Evolutionary conservation across 2,888 invertebrate species (phyloP).

Genomic region (Saturnia japonica): DNA sequence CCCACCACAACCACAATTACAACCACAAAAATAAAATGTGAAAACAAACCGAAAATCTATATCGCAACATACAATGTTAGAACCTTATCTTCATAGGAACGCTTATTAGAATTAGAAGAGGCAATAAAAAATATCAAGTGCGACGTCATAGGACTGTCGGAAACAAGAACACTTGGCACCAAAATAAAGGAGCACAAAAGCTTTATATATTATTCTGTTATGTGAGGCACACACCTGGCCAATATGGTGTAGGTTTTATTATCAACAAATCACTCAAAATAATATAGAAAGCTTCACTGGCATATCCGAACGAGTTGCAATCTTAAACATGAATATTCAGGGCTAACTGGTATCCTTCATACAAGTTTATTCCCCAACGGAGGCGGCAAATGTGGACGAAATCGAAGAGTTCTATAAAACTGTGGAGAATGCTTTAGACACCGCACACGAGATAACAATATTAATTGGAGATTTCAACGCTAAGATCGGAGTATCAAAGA

Average conservation of each 20-base stretch:
- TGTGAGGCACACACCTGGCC: constrained; percentile 21
- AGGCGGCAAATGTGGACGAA: neutral
- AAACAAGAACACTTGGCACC: constrained; percentile 21
- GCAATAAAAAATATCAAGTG: constrained; percentile 20
- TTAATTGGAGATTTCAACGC: constrained; percentile 13
- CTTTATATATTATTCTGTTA: constrained; percentile 26
- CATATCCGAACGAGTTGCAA: constrained; percentile 24
- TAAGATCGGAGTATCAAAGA: neutral
- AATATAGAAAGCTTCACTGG: constrained; percentile 26
- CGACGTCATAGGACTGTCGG: constrained; percentile 23
- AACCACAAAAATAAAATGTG: too few relatives aligned
- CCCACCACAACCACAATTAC: too few relatives aligned
- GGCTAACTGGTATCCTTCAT: constrained; percentile 19
- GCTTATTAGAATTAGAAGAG: too few relatives aligned
- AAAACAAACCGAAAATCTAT: constrained; percentile 11
- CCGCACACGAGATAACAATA: neutral
- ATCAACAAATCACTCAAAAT: constrained; percentile 24
- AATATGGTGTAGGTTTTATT: constrained; percentile 28
- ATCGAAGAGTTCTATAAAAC: neutral
- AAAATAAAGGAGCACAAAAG: constrained; percentile 25
- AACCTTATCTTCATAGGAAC: too few relatives aligned
- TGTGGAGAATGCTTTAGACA: neutral
- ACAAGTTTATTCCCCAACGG: constrained; percentile 29
- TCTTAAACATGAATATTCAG: constrained; percentile 23
- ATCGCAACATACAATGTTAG: too few relatives aligned